Percentiles rank a stretch among this genome's conserved stretches.
Conservation (phyloP, 2,113 vertebrate genomes). For the Heterochromis multidens region DNA sequence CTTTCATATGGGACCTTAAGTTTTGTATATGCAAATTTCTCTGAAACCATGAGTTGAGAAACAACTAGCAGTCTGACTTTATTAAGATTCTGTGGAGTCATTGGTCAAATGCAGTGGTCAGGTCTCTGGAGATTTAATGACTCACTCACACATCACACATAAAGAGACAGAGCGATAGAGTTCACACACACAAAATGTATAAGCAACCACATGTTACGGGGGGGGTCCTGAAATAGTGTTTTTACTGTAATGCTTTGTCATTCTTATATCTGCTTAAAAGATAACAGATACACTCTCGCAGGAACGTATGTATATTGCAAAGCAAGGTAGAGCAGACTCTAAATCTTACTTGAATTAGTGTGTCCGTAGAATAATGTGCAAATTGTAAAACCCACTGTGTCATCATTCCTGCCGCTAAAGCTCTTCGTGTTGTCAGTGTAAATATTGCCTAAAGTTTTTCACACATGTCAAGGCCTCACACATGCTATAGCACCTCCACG, state of each 20-base stretch:
- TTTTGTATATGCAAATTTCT: constrained; percentile 6
- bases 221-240: background rate
- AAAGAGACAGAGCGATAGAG: background rate
- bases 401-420: background rate
- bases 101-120: background rate
- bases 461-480: background rate
- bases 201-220: background rate
- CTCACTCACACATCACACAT: background rate
- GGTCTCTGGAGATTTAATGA: background rate
- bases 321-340: background rate
- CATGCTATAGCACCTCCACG: background rate
- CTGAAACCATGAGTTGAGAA: constrained; percentile 37
- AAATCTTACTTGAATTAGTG: background rate
- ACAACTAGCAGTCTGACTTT: background rate
- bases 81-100: background rate
- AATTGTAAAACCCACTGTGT: rapidly evolving
- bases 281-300: rapidly evolving
- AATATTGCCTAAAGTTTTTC: background rate
- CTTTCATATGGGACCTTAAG: background rate
- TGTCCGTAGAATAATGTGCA: background rate
- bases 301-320: background rate
- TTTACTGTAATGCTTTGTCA: background rate
- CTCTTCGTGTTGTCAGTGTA: background rate
- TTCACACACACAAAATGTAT: background rate
- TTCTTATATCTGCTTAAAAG: background rate